Base-by-base conservation (phyloP, 2,113 vertebrate species). In the Seriola dumerili region DNA sequence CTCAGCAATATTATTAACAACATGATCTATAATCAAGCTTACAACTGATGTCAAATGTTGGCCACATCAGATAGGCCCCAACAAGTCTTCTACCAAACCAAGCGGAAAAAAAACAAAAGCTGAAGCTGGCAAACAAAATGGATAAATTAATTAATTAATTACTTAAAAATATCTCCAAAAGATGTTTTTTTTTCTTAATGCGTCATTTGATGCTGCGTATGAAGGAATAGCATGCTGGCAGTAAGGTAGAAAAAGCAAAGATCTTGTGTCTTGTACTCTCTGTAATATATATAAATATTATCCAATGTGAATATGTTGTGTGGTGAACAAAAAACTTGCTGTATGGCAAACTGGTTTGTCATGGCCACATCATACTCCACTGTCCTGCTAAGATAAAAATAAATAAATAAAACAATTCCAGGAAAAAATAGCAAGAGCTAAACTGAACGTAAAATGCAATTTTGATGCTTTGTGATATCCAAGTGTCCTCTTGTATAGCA, bases 1-100 rank as follows among this genome's bases (percentile, higher is more conserved):
- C 25, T 67, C 32, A 42, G 19, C 3, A 17, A 29, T 9, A 32
- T 71, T 46, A 50, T 38, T 21, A 12, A 72, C n/a, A 73, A 72
- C 50, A 69, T 29, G 16, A 72, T 80, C 58, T 4, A 62, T 36
- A 61, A 65, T 66, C 52, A 59, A 14, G 34, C 21, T 19, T 58
- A 63, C 21, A 12, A n/a, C 16, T 32, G 44, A 50, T 11, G 69
- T 59, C 8, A 48, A 23, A 42, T 78, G 59, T 58, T 38, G 32
- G 9, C 62, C 38, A 11, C n/a, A 52, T 67, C 10, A 16, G 21
- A 40, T 3, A 1, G 29, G 8, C 54, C 69, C 25, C 38, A 7
- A 12, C 11, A 8, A 17, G 34, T 52, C 59, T 5, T 14, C 44
- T 5, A 36, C 2, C 19, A 63, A 62, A 4, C 8, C 59, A 38